Percentiles rank a stretch among this genome's conserved stretches.
Conservation (phyloP, 2,888 invertebrate species). For the Nomada goodeniana region DNA sequence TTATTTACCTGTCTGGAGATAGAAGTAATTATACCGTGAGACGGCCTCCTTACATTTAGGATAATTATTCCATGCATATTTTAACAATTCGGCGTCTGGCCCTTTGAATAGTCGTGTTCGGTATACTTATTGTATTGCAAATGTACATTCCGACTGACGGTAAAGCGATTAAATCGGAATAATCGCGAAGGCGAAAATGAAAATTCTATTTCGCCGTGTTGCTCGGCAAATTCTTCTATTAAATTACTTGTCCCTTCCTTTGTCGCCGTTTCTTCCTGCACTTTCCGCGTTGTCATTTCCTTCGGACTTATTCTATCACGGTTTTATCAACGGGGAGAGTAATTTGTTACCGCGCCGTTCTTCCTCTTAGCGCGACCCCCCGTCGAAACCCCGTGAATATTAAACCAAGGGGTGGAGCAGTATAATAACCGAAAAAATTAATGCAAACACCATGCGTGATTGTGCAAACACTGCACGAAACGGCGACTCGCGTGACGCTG, state of each 20-base stretch:
- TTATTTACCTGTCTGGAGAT: slow-evolving; percentile 40
- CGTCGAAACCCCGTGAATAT: slow-evolving; percentile 40
- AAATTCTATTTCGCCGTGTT: slow-evolving; percentile 44
- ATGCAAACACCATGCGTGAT: not conserved
- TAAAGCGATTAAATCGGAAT: slow-evolving; percentile 45
- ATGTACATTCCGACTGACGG: slow-evolving; percentile 43
- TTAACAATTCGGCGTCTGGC: slow-evolving; percentile 49
- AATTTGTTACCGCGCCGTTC: slow-evolving; percentile 53
- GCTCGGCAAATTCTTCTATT: slow-evolving; percentile 6
- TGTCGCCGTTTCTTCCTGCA: not conserved
- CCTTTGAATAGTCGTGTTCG: slow-evolving; percentile 42
- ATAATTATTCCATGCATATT: slow-evolving; percentile 63
- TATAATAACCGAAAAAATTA: slow-evolving; percentile 36
- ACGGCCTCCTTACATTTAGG: slow-evolving; percentile 43
- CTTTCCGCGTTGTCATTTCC: slow-evolving; percentile 6
- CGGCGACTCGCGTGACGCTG: not conserved
- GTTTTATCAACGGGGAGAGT: slow-evolving; percentile 49
- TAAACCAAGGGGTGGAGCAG: slow-evolving; percentile 9
- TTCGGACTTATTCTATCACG: slow-evolving; percentile 42
- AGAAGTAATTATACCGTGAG: slow-evolving; percentile 50
- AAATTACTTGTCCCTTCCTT: slow-evolving; percentile 8
- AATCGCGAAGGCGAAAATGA: slow-evolving; percentile 30
- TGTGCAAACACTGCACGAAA: not conserved
- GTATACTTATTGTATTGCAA: slow-evolving; percentile 58
- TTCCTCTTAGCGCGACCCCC: slow-evolving; percentile 8